These are phyloP conservation scores for Pterostichus madidus DNA, from an alignment of 2,888 invertebrate genomes.

Conservation along the genomic window DNA sequence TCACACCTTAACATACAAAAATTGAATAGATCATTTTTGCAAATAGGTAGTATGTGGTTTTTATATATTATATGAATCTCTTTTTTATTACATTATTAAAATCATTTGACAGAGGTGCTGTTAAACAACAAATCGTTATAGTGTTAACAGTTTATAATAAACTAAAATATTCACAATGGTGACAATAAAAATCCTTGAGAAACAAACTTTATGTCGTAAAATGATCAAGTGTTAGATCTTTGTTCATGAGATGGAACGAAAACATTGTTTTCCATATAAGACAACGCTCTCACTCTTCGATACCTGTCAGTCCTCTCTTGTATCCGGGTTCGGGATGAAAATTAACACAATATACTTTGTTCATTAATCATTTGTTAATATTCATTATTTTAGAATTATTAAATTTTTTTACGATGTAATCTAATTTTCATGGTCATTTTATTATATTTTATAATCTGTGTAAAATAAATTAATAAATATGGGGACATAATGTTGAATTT, in stretches of 20 bases:
- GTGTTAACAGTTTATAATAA: no score
- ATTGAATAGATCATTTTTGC: no score
- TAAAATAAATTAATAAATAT: no score
- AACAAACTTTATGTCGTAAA: constrained; percentile 20
- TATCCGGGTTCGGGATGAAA: constrained; percentile 32
- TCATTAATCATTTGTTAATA: constrained; percentile 11
- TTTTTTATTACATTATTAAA: no score
- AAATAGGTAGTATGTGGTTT: no score
- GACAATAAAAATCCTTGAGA: constrained; percentile 33
- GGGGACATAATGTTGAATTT: no score
- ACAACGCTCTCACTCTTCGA: constrained; percentile 41
- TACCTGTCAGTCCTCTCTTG: constrained; percentile 15
- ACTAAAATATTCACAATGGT: background rate
- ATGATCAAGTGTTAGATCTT: constrained; percentile 9
- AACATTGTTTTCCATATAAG: constrained; percentile 48
- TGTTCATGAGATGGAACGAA: constrained; percentile 42
- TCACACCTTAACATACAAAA: no score
- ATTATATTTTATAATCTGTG: no score
- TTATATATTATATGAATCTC: no score
- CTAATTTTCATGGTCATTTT: no score
- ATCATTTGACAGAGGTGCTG: no score
- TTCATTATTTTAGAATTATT: background rate
- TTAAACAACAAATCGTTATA: no score
- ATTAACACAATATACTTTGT: constrained; percentile 2
- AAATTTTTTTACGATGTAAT: background rate